A percentile compares a stretch with the other conserved stretches of the same genome.
phyloP scores from a whole-genome alignment of 2,113 vertebrate genomes.

The Ammodytes dubius region DNA sequence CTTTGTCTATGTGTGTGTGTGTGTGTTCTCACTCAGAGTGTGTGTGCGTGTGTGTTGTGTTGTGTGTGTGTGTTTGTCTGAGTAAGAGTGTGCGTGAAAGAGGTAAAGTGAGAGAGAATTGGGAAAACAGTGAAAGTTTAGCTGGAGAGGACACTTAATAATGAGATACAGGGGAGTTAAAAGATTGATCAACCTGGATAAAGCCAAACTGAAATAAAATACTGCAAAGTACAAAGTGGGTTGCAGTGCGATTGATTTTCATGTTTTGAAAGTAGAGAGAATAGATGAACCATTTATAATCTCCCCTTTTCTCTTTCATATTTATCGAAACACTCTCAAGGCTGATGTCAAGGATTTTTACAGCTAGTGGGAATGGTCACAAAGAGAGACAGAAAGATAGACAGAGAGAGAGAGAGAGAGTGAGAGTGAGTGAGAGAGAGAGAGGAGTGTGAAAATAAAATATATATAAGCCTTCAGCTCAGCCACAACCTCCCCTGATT shows the following conservation, averaged over 20 bases:
- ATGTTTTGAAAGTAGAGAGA: not conserved
- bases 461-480: constrained; percentile 56
- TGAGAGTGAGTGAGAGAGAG: constrained; percentile 44
- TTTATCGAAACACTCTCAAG: constrained; percentile 25
- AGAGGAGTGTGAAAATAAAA: constrained; percentile 21
- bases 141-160: constrained; percentile 56
- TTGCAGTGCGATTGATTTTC: not conserved
- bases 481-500: constrained; percentile 63
- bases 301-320: constrained; percentile 28
- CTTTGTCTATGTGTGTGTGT: constrained; percentile 45
- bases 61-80: constrained; percentile 1
- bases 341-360: constrained; percentile 48
- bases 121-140: constrained; percentile 53
- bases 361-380: constrained; percentile 29
- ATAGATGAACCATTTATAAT: constrained; percentile 10
- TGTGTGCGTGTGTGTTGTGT: constrained; percentile 26
- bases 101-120: constrained; percentile 40
- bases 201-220: constrained; percentile 20
- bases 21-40: not conserved
- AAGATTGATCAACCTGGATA: constrained; percentile 29
- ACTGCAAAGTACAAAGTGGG: not conserved
- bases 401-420: not conserved
- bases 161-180: constrained; percentile 34
- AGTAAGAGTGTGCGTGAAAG: constrained; percentile 7
- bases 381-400: constrained; percentile 36